phyloP scores from a whole-genome alignment of 2,888 invertebrate genomes.

The Cheilosia grossa region DNA sequence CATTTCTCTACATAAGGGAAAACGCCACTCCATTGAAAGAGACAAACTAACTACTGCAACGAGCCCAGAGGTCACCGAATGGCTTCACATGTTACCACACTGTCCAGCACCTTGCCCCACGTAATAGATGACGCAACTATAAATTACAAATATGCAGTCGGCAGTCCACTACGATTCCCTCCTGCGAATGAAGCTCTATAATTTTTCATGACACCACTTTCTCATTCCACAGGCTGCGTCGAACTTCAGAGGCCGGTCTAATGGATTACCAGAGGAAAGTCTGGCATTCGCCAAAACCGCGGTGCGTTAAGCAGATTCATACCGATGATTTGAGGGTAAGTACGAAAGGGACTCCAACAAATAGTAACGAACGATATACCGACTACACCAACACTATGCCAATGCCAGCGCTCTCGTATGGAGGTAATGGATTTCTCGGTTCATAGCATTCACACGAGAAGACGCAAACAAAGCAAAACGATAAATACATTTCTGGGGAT shows the following conservation, averaged over 20 bases:
- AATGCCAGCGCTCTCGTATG: background rate
- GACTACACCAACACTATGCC: background rate
- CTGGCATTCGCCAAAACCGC: constrained; percentile 86
- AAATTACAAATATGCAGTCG: constrained; percentile 47
- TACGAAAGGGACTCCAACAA: constrained; percentile 44
- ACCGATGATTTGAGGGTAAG: constrained; percentile 81
- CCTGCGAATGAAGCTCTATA: constrained; percentile 25
- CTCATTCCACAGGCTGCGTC: constrained; percentile 84
- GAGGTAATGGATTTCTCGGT: constrained; percentile 48
- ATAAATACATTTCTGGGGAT: constrained; percentile 62
- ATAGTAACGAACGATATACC: background rate
- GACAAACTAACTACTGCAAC: background rate
- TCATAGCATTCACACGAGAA: constrained; percentile 50
- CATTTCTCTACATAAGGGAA: too few species aligned
- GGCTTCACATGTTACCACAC: constrained; percentile 7
- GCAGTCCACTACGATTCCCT: constrained; percentile 11
- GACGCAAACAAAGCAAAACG: constrained; percentile 58
- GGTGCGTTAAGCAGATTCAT: constrained; percentile 84
- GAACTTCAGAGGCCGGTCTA: constrained; percentile 86
- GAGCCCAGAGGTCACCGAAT: background rate
- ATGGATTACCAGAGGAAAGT: constrained; percentile 85
- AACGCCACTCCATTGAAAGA: too few species aligned
- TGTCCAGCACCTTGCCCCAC: background rate
- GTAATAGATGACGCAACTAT: constrained; percentile 25
- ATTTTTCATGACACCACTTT: constrained; percentile 29